Percentiles rank a stretch among this genome's conserved stretches.
These are phyloP conservation scores for Dromococcyx pavoninus DNA, from an alignment of 2,797 vertebrate species.

Conservation along the genomic window DNA sequence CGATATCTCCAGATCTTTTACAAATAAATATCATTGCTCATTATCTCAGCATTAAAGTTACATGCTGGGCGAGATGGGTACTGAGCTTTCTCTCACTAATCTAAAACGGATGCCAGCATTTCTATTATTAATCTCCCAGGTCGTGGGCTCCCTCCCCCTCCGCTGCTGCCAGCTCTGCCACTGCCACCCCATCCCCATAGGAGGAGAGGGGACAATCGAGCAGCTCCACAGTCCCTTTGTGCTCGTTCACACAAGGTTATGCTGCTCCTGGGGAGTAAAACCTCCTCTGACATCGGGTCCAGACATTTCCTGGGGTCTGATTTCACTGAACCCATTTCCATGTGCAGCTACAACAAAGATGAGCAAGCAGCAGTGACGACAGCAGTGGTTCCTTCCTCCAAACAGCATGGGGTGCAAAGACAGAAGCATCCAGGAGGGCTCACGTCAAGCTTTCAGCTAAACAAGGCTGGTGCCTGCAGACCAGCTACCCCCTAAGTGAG, in stretches of 20 bases:
- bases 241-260: rapidly evolving
- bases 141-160: background rate
- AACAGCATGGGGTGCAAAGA: rapidly evolving
- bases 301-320: background rate
- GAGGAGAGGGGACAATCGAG: background rate
- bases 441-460: background rate
- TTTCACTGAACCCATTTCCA: background rate
- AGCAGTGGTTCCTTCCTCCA: rapidly evolving
- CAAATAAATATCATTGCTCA: conserved; percentile 66
- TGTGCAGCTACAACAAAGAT: rapidly evolving
- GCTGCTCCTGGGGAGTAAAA: background rate
- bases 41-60: conserved; percentile 63
- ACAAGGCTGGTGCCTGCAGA: background rate
- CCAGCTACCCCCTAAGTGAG: rapidly evolving
- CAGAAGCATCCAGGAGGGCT: background rate
- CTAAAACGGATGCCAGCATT: conserved; percentile 39
- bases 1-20: conserved; percentile 66
- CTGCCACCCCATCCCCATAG: background rate
- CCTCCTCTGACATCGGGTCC: rapidly evolving
- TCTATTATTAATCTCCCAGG: conserved; percentile 43
- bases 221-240: background rate
- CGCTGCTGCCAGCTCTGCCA: background rate
- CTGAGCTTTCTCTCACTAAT: conserved; percentile 45
- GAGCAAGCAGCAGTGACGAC: background rate
- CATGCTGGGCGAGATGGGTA: conserved; percentile 50